Base-by-base conservation (phyloP, 2,113 vertebrate genomes). In the Microtus oregoni region DNA sequence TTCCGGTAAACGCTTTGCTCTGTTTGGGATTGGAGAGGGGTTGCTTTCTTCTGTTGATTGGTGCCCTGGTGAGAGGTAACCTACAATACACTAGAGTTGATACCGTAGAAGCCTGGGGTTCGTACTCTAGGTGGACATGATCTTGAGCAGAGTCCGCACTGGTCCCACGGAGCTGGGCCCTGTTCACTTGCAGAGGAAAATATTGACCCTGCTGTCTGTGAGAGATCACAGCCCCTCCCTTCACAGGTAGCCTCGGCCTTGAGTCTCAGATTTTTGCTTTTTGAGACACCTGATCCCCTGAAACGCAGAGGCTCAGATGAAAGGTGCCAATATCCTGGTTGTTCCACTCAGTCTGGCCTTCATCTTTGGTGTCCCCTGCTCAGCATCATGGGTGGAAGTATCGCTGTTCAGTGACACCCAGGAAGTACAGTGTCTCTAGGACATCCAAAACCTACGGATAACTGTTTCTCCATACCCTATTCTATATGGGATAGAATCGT, bases 321-420 rank as follows among this genome's bases (percentile, higher is more conserved):
- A 55, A 47, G 19, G 52, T 12, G 15, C 14, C 58, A 9, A 72
- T 47, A 7, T 17, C 78, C 63, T 20, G 68, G 28, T 30, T 68
- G 44, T 38, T 55, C 1, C 10, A 22, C 7, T 32, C n/a, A 44
- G 7, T 47, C 77, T 38, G 0, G 0, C 30, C 61, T 47, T 52
- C 12, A n/a, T 63, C 6, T 44, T 5, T 1, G 12, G 22, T 28
- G 7, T 44, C 26, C 72, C 44, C 44, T 24, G 7, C 10, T 35
- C 20, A 61, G n/a, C 88, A 65, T 35, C 8, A 38, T 41, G 70
- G n/a, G n/a, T 61, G 41, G 61, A 65, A 61, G 30, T 58, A 14
- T 73, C 50, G 7, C 50, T 58, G 19, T 8, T 35, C 7, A 17
- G 38, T 30, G 38, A 58, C 63, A 28, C 5, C 6, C 9, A 47